Evolutionary conservation across 2,888 invertebrate genomes (phyloP).

Genomic region (Diogma glabrata): DNA sequence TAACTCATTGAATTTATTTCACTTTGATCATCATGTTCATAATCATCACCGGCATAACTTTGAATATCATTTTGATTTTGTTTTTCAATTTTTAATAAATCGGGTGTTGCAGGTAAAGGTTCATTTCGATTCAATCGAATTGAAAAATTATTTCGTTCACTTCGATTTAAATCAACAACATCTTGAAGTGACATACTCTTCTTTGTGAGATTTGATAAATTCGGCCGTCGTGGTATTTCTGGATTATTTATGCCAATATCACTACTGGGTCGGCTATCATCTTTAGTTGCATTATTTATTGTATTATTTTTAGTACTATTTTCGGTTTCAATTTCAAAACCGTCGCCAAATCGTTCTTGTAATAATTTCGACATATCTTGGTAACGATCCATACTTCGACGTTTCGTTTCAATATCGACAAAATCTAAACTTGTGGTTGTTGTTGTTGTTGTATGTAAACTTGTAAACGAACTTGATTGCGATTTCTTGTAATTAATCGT

Average conservation of each 20-base stretch:
- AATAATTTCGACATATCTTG: slow-evolving; percentile 60
- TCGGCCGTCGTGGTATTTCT: slow-evolving; percentile 3
- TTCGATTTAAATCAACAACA: background rate
- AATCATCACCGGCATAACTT: slow-evolving; percentile 1
- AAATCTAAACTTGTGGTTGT: no score
- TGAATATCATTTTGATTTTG: background rate
- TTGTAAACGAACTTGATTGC: slow-evolving; percentile 25
- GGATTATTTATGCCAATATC: background rate
- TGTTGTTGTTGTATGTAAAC: no score
- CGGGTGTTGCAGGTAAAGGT: background rate
- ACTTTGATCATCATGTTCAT: background rate
- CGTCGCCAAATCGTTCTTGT: slow-evolving; percentile 51
- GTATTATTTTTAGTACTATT: background rate
- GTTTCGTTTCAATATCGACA: slow-evolving; percentile 50
- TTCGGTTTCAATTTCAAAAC: background rate
- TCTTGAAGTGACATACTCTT: slow-evolving; percentile 14
- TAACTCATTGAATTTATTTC: background rate
- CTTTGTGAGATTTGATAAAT: slow-evolving; percentile 6
- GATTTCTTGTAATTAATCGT: slow-evolving; percentile 22
- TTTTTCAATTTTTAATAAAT: slow-evolving; percentile 7
- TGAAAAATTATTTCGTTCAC: background rate
- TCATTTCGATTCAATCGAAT: background rate
- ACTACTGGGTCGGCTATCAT: background rate
- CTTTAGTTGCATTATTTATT: no score
- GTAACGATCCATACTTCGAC: slow-evolving; percentile 57